Evolutionary conservation across 2,113 vertebrate species (phyloP), one percentile per base, ranked within the genome.

Genomic region (Pelecanoides urinatrix): DNA sequence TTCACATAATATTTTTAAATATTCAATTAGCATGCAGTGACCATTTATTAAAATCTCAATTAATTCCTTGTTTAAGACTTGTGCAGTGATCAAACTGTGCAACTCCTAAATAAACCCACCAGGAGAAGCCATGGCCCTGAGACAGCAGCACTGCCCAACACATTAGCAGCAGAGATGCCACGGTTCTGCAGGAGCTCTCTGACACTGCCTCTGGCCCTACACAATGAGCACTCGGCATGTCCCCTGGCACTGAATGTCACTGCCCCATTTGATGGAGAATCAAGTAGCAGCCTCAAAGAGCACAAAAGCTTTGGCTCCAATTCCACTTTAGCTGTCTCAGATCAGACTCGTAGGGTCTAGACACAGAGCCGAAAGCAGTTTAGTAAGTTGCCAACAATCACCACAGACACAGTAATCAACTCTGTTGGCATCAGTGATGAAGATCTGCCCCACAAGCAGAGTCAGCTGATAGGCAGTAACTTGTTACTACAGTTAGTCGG

Each of bases 1-100:
- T 96, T 97, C 95, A 91, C 92, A 85, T 96, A 95, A 94, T 95
- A 92, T 97, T 96, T 96, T 97, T 90, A 96, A 97, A 97, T 95
- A 96, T 94, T 97, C 88, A 95, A 97, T 97, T 96, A 97, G 91
- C 63, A 89, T 89, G 90, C 94, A 92, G 93, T 82, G 81, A 94
- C 96, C 92, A 93, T 97, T 94, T 96, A 96, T 95, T 97, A 95
- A 96, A 97, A 92, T 94, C 93, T 89, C 89, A 95, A 77, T 95
- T 96, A 97, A 94, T 92, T 96, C 77, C 94, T 88, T 95, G 86
- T 91, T 94, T 95, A 91, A 97, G 92, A 77, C 67, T 83, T 86
- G 47, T 90, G 88, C 74, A 79, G 73, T 91, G 91, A 94, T 95
- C 91, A 93, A 96, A 93, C 88, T 53, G 91, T 90, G 85, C 42